Base-by-base conservation (phyloP, 2,888 invertebrate species). In the Hirtodrosophila histrioides region DNA sequence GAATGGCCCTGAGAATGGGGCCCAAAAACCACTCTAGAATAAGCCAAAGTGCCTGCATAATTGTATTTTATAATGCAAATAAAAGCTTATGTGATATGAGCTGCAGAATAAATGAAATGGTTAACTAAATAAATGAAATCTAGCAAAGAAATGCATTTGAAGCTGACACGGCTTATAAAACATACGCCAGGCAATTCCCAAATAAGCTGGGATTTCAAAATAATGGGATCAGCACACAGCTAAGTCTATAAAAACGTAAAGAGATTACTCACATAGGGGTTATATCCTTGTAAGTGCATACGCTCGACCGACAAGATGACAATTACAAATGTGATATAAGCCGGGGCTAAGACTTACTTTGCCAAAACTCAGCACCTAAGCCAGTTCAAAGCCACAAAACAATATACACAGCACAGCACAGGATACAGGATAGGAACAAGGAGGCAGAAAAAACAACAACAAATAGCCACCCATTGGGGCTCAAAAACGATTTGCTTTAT, bases 401-500 rank as follows among this genome's bases (percentile, higher is more conserved):
- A 54, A 45, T 40, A 43, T 39, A 41, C 63, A 45, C 33, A 31
- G 45, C n/a, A n/a, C n/a, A n/a, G n/a, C n/a, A n/a, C n/a, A n/a
- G n/a, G n/a, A n/a, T n/a, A n/a, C n/a, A n/a, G n/a, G n/a, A n/a
- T 29, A 36, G 40, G 1, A 12, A 23, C 5, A 45, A n/a, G 29
- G 27, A 11, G 40, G n/a, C 12, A 29, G 31, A 31, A 44, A 3
- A 31, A 6, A 31, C 33, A 23, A 12, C 46, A 64, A 43, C 62
- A 50, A 56, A 63, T 65, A 50, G 64, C 29, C 41, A 24, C 5
- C 23, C 31, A 29, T 41, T 10, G 44, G 33, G 23, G 58, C 72
- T 60, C 43, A 55, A 61, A 83, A 86, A 67, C 72, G 86, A 82
- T 82, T 78, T 74, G 65, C 70, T 62, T 69, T 57, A 72, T 60